Percentiles rank a stretch among this genome's conserved stretches.
Conservation (phyloP, 2,888 invertebrate species). For the Drosophila dives region DNA sequence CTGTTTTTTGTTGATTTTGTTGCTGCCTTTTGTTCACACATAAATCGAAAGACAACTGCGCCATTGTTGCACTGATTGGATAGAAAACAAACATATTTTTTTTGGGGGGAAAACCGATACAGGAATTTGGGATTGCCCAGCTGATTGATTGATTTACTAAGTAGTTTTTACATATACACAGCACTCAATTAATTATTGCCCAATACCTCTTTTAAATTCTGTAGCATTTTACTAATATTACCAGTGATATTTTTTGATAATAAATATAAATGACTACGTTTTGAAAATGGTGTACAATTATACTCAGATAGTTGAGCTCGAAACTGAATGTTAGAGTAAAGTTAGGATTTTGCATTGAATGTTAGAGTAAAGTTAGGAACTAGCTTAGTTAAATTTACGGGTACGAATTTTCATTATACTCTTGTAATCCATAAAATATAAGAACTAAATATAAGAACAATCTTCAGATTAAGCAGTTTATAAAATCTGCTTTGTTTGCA, state of each 20-base stretch:
- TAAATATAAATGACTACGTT: neutral
- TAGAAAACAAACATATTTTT: conserved; percentile 4
- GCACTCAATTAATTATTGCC: neutral
- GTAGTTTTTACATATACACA: neutral
- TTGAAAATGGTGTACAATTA: neutral
- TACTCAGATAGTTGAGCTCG: neutral
- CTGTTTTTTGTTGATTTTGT: conserved; percentile 19
- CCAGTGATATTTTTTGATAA: neutral
- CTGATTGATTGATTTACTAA: conserved; percentile 44
- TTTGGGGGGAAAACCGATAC: conserved; percentile 5
- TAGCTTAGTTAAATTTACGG: neutral
- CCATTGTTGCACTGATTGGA: conserved; percentile 12
- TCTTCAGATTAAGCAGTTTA: neutral
- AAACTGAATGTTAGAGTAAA: neutral
- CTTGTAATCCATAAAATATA: no score
- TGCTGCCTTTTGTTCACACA: conserved; percentile 27
- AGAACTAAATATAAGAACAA: no score
- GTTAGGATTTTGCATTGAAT: no score
- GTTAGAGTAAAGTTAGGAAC: neutral
- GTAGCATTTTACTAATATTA: neutral
- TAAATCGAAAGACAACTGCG: conserved; percentile 58
- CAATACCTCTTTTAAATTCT: neutral
- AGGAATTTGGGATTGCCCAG: conserved; percentile 31
- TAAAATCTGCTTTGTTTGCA: conserved; percentile 22
- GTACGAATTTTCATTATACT: neutral